phyloP scores from a whole-genome alignment of 2,888 invertebrate species.

The Drosophila mayaguana region DNA sequence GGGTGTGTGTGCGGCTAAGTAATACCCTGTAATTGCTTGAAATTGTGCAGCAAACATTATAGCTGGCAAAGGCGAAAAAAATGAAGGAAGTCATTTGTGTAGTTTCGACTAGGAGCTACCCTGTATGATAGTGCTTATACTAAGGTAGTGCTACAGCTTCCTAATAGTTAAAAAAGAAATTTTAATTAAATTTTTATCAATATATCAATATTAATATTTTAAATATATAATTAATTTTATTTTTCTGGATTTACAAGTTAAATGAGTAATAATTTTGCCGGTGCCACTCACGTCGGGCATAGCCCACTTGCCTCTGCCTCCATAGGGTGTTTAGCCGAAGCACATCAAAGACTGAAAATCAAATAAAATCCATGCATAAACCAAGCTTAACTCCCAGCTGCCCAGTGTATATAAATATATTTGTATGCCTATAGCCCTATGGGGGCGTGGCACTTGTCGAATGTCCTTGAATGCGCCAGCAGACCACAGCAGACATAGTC shows the following conservation, averaged over 20 bases:
- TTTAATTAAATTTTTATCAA: too few relatives aligned
- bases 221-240: too few relatives aligned
- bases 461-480: constrained; percentile 57
- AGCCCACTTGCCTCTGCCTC: not conserved
- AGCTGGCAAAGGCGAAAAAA: not conserved
- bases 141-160: too few relatives aligned
- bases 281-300: not conserved
- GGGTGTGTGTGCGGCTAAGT: not conserved
- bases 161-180: too few relatives aligned
- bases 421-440: constrained; percentile 38
- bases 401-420: constrained; percentile 28
- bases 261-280: too few relatives aligned
- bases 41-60: not conserved
- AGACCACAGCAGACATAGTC: constrained; percentile 45
- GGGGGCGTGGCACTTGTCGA: constrained; percentile 35
- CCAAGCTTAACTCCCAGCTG: constrained; percentile 10
- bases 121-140: not conserved
- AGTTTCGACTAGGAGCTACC: not conserved
- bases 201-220: too few relatives aligned
- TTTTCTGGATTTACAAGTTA: too few relatives aligned
- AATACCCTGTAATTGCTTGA: not conserved
- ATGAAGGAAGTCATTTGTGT: not conserved
- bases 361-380: constrained; percentile 36
- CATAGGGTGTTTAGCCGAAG: constrained; percentile 12
- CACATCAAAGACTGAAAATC: constrained; percentile 31